These are phyloP conservation scores for Typhlichthys subterraneus DNA, from an alignment of 2,797 vertebrate species.

Conservation along the genomic window DNA sequence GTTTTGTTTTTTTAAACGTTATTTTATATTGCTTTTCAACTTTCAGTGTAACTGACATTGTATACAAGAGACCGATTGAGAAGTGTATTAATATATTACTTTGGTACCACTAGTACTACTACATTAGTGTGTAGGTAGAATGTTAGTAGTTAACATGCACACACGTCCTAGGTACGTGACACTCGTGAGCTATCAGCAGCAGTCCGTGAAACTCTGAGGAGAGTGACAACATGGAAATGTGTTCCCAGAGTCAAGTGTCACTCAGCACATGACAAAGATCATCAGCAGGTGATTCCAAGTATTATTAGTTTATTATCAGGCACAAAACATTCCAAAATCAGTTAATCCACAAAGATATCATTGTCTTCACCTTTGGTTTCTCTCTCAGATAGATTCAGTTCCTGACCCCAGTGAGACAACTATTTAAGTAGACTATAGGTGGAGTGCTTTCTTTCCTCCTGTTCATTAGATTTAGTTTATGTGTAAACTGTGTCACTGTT, in stretches of 20 bases:
- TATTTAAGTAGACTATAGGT: conserved; percentile 57
- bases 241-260: conserved; percentile 52
- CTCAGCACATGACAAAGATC: conserved; percentile 16
- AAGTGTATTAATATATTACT: too few relatives aligned
- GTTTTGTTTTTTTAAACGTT: too few relatives aligned
- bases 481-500: not conserved
- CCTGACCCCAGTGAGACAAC: conserved; percentile 15
- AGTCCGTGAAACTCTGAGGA: conserved; percentile 63
- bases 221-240: conserved; percentile 63
- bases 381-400: conserved; percentile 47
- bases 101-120: too few relatives aligned
- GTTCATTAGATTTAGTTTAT: not conserved
- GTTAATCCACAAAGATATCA: not conserved
- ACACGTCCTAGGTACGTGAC: conserved; percentile 65
- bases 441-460: not conserved
- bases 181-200: conserved; percentile 61
- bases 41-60: too few relatives aligned
- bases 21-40: too few relatives aligned
- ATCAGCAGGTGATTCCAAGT: too few relatives aligned
- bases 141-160: conserved; percentile 1
- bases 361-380: conserved; percentile 1
- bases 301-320: conserved; percentile 30
- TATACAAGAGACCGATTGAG: too few relatives aligned
- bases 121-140: too few relatives aligned
- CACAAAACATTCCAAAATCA: not conserved